These are phyloP conservation scores for Drepanosiphum platanoidis DNA, from an alignment of 2,888 invertebrate species.

Conservation along the genomic window DNA sequence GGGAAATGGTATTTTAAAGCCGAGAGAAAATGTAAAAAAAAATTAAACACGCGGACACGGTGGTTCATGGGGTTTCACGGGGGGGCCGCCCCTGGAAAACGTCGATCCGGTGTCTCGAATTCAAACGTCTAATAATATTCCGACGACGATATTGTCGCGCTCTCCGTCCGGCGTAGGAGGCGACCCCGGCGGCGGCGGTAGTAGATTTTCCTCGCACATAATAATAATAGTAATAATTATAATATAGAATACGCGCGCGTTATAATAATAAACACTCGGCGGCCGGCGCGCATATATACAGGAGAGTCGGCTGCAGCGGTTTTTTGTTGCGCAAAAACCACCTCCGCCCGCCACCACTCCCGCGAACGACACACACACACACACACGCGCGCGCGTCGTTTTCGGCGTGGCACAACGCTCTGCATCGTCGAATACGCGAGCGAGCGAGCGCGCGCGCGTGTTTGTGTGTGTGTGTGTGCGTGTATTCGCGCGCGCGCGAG, in stretches of 20 bases:
- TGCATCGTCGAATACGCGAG: background rate
- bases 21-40: no score
- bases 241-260: background rate
- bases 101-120: no score
- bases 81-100: no score
- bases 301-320: background rate
- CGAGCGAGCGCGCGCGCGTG: background rate
- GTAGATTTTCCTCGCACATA: background rate
- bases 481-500: conserved; percentile 24
- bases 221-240: background rate
- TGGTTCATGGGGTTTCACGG: no score
- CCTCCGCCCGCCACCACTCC: background rate
- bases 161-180: background rate
- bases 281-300: background rate
- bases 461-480: background rate
- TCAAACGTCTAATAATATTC: no score
- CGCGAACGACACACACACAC: background rate
- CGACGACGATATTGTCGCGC: background rate
- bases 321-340: conserved; percentile 31
- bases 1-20: no score
- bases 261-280: conserved; percentile 24
- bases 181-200: no score
- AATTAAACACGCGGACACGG: no score
- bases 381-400: conserved; percentile 3
- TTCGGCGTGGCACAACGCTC: conserved; percentile 19